Evolutionary conservation across 2,888 invertebrate species (phyloP), one percentile per base, ranked within the genome.

Genomic region (Callyntrura guangdongensis): DNA sequence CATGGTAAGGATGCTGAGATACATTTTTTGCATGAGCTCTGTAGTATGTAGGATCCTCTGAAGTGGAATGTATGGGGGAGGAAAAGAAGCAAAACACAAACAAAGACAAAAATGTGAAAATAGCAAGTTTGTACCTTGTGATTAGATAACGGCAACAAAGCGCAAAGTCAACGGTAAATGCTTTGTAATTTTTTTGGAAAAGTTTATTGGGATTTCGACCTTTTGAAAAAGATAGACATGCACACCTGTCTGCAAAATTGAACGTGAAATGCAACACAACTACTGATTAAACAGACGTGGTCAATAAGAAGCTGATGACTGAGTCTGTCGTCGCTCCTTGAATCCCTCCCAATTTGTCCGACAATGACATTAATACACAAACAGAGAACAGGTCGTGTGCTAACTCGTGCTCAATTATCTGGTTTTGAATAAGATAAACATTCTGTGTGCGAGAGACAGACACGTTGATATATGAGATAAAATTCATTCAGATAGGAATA

Each of bases 341-440:
- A 22, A 77, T 53, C 74, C 74, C 53, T 77, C 20, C 12, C 72
- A 72, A 69, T 69, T 69, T 69, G 79, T 36, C 53, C 56, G 56
- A 79, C 79, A 79, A 79, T 79, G 79, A 79, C 79, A 79, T 79
- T 79, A 59, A 79, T 56, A 36, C 69, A 69, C 36, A 47, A 17
- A 22, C n/a, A 11, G 45, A 64, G 82, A 83, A n/a, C n/a, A 17
- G 45, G 56, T 47, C 22, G 6, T 20, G 83, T 82, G 45, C 14
- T 5, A 6, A 82, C 64, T 12, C 49, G 22, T 82, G 45, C 36
- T 61, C 22, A 82, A 79, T 56, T 79, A 79, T 59, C n/a, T 36
- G 36, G 36, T 36, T 4, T 36, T 36, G 36, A 53, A 14, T 22
- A 12, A 53, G 49, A 53, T 17, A 77, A 22, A 59, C 59, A 79